phyloP scores from a whole-genome alignment of 1,140 invertebrate genomes.

The Meloidogyne exigua region DNA sequence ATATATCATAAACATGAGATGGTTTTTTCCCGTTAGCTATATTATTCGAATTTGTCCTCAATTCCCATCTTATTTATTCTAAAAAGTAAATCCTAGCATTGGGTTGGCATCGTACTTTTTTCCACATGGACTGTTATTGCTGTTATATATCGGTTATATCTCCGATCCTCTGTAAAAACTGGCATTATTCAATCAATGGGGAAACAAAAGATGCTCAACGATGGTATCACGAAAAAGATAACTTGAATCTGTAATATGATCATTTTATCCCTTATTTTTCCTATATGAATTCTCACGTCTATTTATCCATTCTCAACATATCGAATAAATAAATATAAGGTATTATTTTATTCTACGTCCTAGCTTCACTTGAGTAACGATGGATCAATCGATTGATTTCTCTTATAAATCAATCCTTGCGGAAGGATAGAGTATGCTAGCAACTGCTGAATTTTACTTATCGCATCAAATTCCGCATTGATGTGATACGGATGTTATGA shows the following conservation, averaged over 20 bases:
- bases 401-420: too few relatives aligned
- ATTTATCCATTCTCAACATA: neutral
- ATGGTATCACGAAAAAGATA: neutral
- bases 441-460: neutral
- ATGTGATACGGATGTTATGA: neutral
- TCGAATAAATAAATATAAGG: too few relatives aligned
- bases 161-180: neutral
- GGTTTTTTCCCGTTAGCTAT: too few relatives aligned
- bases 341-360: too few relatives aligned
- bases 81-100: slow-evolving; percentile 39
- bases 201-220: neutral
- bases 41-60: too few relatives aligned
- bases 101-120: slow-evolving; percentile 61
- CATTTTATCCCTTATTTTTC: neutral
- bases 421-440: too few relatives aligned
- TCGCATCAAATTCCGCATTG: neutral
- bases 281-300: neutral
- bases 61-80: neutral
- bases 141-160: slow-evolving; percentile 52
- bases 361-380: too few relatives aligned
- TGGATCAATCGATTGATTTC: too few relatives aligned
- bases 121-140: slow-evolving; percentile 60
- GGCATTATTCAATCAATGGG: neutral
- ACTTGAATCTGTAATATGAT: neutral
- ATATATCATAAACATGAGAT: too few relatives aligned